Evolutionary conservation across 2,888 invertebrate genomes (phyloP).

Genomic region (Caenorhabditis drosophilae): DNA sequence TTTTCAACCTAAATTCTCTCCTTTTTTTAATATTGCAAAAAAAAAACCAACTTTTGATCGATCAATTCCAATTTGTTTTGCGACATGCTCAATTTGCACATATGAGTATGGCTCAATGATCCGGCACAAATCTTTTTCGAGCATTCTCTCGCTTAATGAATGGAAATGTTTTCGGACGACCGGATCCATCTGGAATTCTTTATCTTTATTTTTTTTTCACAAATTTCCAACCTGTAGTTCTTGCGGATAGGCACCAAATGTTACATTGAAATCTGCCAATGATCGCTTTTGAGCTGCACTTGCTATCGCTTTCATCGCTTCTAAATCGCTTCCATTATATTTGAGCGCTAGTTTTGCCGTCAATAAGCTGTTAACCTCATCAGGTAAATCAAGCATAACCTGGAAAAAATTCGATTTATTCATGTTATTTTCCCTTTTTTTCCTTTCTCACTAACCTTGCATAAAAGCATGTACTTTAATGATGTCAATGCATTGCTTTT

Average conservation of each 20-base stretch:
- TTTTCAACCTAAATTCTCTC: constrained; percentile 80
- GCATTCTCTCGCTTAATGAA: constrained; percentile 94
- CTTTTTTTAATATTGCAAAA: neutral
- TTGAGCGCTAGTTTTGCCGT: constrained; percentile 95
- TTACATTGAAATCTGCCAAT: constrained; percentile 88
- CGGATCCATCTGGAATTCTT: constrained; percentile 78
- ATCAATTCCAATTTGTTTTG: constrained; percentile 60
- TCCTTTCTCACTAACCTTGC: constrained; percentile 78
- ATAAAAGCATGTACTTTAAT: constrained; percentile 98
- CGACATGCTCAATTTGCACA: constrained; percentile 76
- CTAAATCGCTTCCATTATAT: constrained; percentile 86
- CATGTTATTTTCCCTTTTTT: neutral
- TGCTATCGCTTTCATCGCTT: constrained; percentile 97
- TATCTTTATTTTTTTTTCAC: neutral
- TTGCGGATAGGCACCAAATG: constrained; percentile 69
- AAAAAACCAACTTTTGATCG: constrained; percentile 68
- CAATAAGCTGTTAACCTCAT: constrained; percentile 73
- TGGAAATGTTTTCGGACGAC: constrained; percentile 96
- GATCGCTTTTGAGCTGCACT: constrained; percentile 94
- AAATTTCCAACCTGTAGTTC: neutral
- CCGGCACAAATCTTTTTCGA: constrained; percentile 87
- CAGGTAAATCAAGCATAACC: constrained; percentile 67
- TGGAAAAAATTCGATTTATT: constrained; percentile 11
- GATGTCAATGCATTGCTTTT: constrained; percentile 88
- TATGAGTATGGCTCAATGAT: constrained; percentile 98